phyloP scores from a whole-genome alignment of 2,797 vertebrate genomes.

The Limnodromus scolopaceus region DNA sequence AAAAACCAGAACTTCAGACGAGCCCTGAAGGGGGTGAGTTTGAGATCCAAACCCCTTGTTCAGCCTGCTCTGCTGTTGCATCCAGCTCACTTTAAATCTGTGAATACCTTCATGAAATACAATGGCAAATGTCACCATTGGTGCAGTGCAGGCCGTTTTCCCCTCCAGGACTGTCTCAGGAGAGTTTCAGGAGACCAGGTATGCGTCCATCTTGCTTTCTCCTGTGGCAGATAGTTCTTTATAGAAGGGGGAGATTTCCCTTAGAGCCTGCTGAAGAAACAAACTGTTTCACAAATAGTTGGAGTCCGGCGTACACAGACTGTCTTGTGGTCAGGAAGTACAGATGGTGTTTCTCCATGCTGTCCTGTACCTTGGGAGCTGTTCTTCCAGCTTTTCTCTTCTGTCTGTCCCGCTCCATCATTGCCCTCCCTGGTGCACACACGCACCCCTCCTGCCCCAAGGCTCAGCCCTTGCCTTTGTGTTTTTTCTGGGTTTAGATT shows the following conservation, averaged over 20 bases:
- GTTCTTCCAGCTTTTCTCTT: neutral
- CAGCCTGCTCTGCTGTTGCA: neutral
- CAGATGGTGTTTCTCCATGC: neutral
- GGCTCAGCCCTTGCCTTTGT: neutral
- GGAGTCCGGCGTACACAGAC: neutral
- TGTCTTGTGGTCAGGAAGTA: neutral
- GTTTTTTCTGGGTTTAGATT: neutral
- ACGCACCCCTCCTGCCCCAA: accelerated
- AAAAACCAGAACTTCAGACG: neutral
- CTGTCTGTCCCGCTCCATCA: accelerated
- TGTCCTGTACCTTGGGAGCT: neutral
- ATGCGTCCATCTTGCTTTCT: neutral
- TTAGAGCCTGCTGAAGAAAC: neutral
- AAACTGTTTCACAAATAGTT: neutral
- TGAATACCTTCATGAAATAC: neutral
- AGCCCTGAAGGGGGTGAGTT: neutral
- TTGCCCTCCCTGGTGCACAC: neutral
- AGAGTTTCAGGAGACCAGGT: neutral
- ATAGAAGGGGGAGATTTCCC: neutral
- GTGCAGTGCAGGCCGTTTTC: neutral
- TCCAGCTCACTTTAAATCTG: neutral
- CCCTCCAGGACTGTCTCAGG: neutral
- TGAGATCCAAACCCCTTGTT: neutral
- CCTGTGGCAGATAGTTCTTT: neutral
- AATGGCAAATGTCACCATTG: accelerated